Evolutionary conservation across 2,888 invertebrate genomes (phyloP).

Genomic region (Leuctra nigra): DNA sequence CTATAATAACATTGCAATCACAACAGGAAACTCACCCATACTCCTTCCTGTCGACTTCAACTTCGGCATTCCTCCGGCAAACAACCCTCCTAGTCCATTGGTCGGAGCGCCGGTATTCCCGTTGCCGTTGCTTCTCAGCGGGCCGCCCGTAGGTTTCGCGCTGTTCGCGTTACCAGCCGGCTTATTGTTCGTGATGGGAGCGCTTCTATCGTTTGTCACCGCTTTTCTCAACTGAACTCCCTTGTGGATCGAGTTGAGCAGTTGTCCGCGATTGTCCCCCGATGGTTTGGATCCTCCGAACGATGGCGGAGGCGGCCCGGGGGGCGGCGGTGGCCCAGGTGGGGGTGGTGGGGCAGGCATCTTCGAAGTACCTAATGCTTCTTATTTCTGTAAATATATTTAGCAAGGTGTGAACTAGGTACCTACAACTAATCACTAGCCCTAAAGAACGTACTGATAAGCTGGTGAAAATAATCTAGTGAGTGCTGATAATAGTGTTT

Average conservation of each 20-base stretch:
- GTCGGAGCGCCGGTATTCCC: background rate
- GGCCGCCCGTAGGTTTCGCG: background rate
- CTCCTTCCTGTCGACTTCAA: slow-evolving; percentile 58
- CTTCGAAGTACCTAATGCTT: too few species aligned
- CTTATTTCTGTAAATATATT: too few species aligned
- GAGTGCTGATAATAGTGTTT: too few species aligned
- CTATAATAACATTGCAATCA: too few species aligned
- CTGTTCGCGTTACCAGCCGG: background rate
- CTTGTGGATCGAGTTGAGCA: slow-evolving; percentile 76
- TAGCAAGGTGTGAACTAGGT: too few species aligned
- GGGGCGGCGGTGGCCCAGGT: slow-evolving; percentile 59
- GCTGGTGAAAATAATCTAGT: too few species aligned
- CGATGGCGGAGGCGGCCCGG: slow-evolving; percentile 52
- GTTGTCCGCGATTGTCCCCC: slow-evolving; percentile 56
- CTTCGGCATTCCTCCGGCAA: slow-evolving; percentile 78
- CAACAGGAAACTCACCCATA: too few species aligned
- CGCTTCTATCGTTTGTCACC: slow-evolving; percentile 86
- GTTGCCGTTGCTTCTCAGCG: background rate
- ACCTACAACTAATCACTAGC: too few species aligned
- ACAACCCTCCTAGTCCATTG: slow-evolving; percentile 56
- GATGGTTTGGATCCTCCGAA: slow-evolving; percentile 41
- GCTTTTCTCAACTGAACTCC: slow-evolving; percentile 78
- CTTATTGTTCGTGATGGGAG: slow-evolving; percentile 44
- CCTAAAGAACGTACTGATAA: too few species aligned
- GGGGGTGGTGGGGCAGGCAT: background rate